These are phyloP conservation scores for Hetaerina titia DNA, from an alignment of 2,888 invertebrate species.

Conservation along the genomic window DNA sequence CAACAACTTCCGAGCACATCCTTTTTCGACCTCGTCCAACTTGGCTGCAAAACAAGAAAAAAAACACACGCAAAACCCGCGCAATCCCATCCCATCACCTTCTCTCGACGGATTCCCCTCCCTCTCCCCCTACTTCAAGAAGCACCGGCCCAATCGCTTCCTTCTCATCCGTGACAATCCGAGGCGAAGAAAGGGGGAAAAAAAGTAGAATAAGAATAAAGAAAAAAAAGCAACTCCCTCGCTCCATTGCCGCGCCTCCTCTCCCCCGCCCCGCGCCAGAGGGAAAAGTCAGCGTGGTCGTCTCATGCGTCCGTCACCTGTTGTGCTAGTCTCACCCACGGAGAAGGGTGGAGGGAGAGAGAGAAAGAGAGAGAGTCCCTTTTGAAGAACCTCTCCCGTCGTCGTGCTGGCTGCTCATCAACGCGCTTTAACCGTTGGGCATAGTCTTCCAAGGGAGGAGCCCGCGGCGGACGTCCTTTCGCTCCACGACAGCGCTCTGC, in stretches of 20 bases:
- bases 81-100: neutral
- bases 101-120: neutral
- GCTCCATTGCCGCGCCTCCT: neutral
- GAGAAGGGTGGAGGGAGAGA: neutral
- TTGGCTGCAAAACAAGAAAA: no score
- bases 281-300: slow-evolving; percentile 18
- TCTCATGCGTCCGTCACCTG: slow-evolving; percentile 5
- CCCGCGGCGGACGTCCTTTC: neutral
- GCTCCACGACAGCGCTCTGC: no score
- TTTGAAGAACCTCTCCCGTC: neutral
- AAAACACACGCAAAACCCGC: no score
- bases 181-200: neutral
- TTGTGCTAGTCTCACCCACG: slow-evolving; percentile 2
- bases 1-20: no score
- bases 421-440: neutral
- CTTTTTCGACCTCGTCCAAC: no score
- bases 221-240: neutral
- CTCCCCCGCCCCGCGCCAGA: neutral
- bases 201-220: neutral
- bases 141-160: neutral
- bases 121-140: neutral
- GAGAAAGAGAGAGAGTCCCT: neutral
- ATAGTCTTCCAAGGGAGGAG: neutral
- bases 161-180: neutral
- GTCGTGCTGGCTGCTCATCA: slow-evolving; percentile 9